A percentile compares a stretch with the other conserved stretches of the same genome.
Evolutionary conservation across 2,797 vertebrate species (phyloP).

Genomic region (Acropternis orthonyx): DNA sequence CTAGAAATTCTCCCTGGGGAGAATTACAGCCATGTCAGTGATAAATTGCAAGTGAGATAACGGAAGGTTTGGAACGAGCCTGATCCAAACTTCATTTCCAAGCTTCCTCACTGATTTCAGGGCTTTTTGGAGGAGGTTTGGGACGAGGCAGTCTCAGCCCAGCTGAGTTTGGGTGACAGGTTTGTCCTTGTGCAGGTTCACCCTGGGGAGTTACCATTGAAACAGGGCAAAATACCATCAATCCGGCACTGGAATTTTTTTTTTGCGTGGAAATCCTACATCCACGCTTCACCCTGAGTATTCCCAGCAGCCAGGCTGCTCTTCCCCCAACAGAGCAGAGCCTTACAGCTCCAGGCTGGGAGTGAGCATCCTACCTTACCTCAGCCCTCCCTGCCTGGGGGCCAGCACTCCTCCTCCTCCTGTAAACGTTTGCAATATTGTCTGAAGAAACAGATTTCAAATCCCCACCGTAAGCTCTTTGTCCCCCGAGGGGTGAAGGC

Average conservation of each 20-base stretch:
- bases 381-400: background rate
- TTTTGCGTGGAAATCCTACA: background rate
- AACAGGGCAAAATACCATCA: background rate
- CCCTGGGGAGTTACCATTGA: background rate
- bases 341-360: background rate
- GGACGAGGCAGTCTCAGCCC: background rate
- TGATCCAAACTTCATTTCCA: background rate
- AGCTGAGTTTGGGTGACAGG: background rate
- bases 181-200: background rate
- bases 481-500: background rate
- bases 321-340: background rate
- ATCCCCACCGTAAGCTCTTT: background rate
- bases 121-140: background rate
- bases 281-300: background rate
- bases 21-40: conserved; percentile 37
- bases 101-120: background rate
- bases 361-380: background rate
- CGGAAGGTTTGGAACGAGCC: background rate
- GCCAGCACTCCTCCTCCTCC: background rate
- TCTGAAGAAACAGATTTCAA: background rate
- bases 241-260: background rate
- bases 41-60: conserved; percentile 49
- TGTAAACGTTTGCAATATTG: background rate
- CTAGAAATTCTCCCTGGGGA: conserved; percentile 50
- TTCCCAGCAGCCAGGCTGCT: background rate